Conservation (phyloP, 2,113 vertebrate species). For the human region DNA sequence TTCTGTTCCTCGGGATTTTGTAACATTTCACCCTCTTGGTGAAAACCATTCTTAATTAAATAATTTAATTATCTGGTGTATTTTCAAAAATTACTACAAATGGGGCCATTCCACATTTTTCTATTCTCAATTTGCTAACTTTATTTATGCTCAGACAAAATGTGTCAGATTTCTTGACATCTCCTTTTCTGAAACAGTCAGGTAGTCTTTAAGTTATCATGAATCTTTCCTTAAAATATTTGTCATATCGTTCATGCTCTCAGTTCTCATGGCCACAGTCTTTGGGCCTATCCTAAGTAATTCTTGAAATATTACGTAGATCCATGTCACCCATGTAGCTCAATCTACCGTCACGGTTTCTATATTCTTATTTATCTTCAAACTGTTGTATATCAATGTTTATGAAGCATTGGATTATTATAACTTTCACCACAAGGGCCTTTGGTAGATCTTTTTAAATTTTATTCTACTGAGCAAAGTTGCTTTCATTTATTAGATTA, state of each 20-base stretch:
- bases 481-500: not conserved
- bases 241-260: not conserved
- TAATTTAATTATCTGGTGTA: not conserved
- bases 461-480: not conserved
- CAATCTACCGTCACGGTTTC: not conserved
- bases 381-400: not conserved
- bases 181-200: not conserved
- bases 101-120: not conserved
- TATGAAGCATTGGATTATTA: not conserved
- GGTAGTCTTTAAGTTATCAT: not conserved
- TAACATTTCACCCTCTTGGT: not conserved
- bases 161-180: not conserved
- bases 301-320: not conserved
- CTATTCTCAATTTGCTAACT: not conserved
- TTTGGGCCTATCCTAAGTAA: not conserved
- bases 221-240: not conserved
- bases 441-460: not conserved
- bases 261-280: not conserved
- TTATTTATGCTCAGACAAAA: not conserved
- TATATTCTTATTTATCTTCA: not conserved
- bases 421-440: not conserved
- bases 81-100: not conserved
- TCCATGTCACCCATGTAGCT: not conserved
- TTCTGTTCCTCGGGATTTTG: not conserved
- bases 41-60: not conserved